A percentile compares a stretch with the other conserved stretches of the same genome.
phyloP scores from a whole-genome alignment of 2,113 vertebrate species.

The Sciurus niger region DNA sequence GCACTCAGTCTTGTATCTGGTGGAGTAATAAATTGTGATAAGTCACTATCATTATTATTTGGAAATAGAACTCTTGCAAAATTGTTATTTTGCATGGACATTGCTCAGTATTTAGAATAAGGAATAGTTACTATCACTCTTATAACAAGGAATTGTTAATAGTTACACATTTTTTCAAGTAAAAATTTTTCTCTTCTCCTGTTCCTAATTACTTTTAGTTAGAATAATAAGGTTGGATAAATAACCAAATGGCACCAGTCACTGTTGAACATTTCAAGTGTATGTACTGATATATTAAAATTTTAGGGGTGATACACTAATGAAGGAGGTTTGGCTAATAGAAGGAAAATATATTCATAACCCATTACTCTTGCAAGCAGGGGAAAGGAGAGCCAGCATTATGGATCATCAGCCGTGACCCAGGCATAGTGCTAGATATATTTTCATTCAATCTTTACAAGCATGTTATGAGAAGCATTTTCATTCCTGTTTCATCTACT shows the following conservation, averaged over 20 bases:
- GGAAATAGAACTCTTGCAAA: conserved; percentile 25
- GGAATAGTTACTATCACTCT: conserved; percentile 2
- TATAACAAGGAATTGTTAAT: conserved; percentile 45
- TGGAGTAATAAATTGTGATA: neutral
- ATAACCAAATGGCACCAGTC: neutral
- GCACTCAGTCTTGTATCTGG: neutral
- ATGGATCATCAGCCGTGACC: neutral
- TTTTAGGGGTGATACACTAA: neutral
- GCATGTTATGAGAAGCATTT: neutral
- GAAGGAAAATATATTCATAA: neutral
- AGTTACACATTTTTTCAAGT: conserved; percentile 40
- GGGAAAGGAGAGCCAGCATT: neutral
- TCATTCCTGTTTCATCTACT: neutral
- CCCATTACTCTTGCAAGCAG: neutral
- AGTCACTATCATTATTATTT: neutral
- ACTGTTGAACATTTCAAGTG: conserved; percentile 34
- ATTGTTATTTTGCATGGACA: neutral
- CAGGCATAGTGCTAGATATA: neutral
- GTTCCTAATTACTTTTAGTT: conserved; percentile 53
- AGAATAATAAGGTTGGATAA: conserved; percentile 7
- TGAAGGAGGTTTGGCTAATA: neutral
- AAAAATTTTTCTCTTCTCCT: conserved; percentile 45
- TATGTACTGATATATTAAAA: conserved; percentile 35
- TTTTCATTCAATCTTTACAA: neutral
- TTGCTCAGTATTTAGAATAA: conserved; percentile 5